These are phyloP conservation scores for Hedychridium roseum DNA, from an alignment of 2,888 invertebrate genomes.

Conservation along the genomic window DNA sequence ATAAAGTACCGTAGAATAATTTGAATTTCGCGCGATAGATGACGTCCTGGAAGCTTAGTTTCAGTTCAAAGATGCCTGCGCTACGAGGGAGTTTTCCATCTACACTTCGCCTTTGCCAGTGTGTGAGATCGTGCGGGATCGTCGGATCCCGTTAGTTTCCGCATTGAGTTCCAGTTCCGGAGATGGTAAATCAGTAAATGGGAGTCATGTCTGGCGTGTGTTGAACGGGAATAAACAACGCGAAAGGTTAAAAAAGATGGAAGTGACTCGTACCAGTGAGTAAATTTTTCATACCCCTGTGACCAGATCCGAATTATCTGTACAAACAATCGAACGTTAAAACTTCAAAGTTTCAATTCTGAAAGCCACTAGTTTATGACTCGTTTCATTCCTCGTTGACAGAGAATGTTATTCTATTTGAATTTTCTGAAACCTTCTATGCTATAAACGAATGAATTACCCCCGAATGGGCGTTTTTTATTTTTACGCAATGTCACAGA, in stretches of 20 bases:
- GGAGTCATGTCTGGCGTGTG: conserved; percentile 23
- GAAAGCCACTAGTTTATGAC: not conserved
- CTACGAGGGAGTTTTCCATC: too few species aligned
- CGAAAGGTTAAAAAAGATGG: conserved; percentile 31
- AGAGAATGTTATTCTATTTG: not conserved
- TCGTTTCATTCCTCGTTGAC: not conserved
- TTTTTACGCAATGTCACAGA: too few species aligned
- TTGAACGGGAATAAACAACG: conserved; percentile 29
- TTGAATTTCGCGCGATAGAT: too few species aligned
- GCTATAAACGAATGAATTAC: too few species aligned
- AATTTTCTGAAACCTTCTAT: too few species aligned
- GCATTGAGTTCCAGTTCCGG: conserved; percentile 25
- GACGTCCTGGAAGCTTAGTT: too few species aligned
- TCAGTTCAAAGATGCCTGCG: too few species aligned
- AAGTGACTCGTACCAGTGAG: conserved; percentile 41
- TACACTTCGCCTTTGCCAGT: too few species aligned
- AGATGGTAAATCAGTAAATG: conserved; percentile 22
- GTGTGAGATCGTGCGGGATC: conserved; percentile 14
- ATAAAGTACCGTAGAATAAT: too few species aligned
- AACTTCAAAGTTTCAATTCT: not conserved
- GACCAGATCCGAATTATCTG: too few species aligned
- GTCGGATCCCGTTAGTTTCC: conserved; percentile 32
- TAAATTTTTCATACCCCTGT: conserved; percentile 5
- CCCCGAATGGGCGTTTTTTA: too few species aligned
- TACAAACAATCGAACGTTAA: too few species aligned